Conservation (phyloP, 2,797 vertebrate species). For the Echiichthys vipera region DNA sequence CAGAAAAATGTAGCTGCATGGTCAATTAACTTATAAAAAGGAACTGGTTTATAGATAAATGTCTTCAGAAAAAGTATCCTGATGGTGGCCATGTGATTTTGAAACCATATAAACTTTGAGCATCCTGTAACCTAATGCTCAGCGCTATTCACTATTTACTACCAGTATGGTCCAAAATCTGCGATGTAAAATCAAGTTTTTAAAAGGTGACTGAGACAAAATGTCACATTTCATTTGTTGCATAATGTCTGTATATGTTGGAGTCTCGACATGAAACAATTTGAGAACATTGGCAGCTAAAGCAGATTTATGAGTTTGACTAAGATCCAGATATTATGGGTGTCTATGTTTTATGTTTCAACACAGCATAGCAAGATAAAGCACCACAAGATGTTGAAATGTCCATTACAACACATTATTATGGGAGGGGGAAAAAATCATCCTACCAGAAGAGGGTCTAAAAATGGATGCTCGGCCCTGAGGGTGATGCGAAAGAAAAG, state of each 20-base stretch:
- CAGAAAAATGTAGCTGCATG: not conserved
- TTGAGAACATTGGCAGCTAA: not conserved
- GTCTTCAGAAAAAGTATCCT: not conserved
- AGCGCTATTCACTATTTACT: not conserved
- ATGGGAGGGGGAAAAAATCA: not conserved
- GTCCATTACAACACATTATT: not conserved
- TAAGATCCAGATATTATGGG: not conserved
- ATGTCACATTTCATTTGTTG: not conserved
- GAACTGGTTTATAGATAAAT: not conserved
- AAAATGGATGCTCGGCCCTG: not conserved
- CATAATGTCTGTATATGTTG: not conserved
- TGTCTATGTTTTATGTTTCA: not conserved
- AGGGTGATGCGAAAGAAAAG: constrained; percentile 2
- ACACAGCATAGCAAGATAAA: not conserved
- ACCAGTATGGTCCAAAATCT: not conserved
- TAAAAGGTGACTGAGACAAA: not conserved
- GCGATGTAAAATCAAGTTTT: not conserved
- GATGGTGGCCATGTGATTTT: not conserved
- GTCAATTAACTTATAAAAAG: not conserved
- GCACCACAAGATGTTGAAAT: not conserved
- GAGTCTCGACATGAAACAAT: not conserved
- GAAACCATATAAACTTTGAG: too few relatives aligned
- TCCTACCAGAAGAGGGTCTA: not conserved
- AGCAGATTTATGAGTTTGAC: not conserved
- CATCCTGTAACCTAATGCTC: not conserved